Evolutionary conservation across 35 echinoderm and acorn worm species (phyloP).

Genomic region (Heliocidaris tuberculata): DNA sequence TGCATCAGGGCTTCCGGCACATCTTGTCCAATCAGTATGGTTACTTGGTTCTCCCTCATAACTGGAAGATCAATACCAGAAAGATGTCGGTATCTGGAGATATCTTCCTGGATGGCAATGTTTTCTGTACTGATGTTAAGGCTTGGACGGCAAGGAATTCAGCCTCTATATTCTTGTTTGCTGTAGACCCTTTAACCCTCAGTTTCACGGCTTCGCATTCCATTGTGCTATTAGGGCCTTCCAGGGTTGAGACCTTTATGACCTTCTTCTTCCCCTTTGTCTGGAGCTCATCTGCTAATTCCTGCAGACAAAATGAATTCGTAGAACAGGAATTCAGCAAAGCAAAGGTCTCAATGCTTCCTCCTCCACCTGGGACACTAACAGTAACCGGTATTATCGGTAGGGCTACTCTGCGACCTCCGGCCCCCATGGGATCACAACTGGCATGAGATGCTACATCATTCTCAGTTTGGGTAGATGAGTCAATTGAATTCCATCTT

Average conservation of each 20-base stretch:
- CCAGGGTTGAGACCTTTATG: constrained; percentile 43
- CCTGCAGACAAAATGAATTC: no score
- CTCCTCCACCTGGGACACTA: no score
- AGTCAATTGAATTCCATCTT: neutral
- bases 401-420: constrained; percentile 52
- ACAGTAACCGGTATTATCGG: no score
- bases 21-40: constrained; percentile 74
- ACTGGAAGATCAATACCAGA: constrained; percentile 43
- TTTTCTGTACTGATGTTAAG: constrained; percentile 48
- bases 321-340: no score
- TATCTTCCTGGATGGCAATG: constrained; percentile 52
- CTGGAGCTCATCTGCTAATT: constrained; percentile 49
- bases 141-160: constrained; percentile 33
- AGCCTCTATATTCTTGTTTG: constrained; percentile 15
- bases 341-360: no score
- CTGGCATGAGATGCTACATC: neutral
- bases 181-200: constrained; percentile 60
- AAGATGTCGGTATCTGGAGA: constrained; percentile 55
- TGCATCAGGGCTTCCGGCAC: constrained; percentile 62
- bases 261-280: neutral
- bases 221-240: no score
- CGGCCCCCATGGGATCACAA: constrained; percentile 43
- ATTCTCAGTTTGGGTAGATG: constrained; percentile 20
- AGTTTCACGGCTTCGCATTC: no score
- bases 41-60: constrained; percentile 40